Conservation (phyloP, 2,888 invertebrate species). For the Vannuccia rotundouncinata region DNA sequence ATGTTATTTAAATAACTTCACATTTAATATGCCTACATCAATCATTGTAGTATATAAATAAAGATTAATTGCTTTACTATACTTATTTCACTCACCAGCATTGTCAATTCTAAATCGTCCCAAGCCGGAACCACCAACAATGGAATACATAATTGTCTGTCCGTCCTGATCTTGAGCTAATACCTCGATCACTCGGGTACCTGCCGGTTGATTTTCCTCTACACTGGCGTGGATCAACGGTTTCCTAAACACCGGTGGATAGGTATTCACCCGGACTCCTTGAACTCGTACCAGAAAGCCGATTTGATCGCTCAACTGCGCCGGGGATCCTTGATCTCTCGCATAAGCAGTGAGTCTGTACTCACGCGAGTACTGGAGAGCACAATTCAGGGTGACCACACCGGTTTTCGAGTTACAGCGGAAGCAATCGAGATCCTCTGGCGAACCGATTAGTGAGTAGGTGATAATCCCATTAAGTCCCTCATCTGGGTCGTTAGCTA, state of each 20-base stretch:
- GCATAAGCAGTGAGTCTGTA: conserved; percentile 27
- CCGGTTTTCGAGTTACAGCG: conserved; percentile 13
- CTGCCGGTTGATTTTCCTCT: not conserved
- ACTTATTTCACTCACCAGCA: conserved; percentile 20
- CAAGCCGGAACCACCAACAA: conserved; percentile 9
- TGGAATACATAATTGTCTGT: conserved; percentile 47
- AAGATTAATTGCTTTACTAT: too few relatives aligned
- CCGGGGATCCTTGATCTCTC: conserved; percentile 27
- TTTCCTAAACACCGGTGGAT: conserved; percentile 6
- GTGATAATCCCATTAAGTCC: conserved; percentile 13
- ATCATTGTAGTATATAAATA: too few relatives aligned
- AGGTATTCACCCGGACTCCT: conserved; percentile 12
- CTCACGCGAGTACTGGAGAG: not conserved
- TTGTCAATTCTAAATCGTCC: conserved; percentile 18
- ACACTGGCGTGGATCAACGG: conserved; percentile 6
- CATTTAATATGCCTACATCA: too few relatives aligned
- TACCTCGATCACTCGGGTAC: conserved; percentile 1
- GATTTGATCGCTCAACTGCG: not conserved
- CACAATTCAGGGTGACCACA: conserved; percentile 18
- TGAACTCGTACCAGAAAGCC: conserved; percentile 6
- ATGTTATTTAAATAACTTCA: too few relatives aligned
- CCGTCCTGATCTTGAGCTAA: not conserved
- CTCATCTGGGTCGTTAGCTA: conserved; percentile 21
- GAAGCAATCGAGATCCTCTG: conserved; percentile 15
- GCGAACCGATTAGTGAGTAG: conserved; percentile 7